phyloP scores from a whole-genome alignment of 2,797 vertebrate species.

The Tachyglossus aculeatus region DNA sequence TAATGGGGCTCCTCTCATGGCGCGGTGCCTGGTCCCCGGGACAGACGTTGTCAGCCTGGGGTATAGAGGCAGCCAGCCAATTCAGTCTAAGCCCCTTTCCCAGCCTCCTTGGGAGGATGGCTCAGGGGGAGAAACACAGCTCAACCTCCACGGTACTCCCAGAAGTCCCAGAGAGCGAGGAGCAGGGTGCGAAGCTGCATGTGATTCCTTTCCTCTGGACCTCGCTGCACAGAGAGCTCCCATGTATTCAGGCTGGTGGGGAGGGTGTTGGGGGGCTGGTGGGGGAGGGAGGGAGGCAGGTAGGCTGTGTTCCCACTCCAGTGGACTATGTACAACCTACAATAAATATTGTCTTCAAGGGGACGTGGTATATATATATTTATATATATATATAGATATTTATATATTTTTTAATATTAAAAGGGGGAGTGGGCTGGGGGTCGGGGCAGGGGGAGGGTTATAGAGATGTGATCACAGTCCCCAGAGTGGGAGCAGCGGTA shows the following conservation, averaged over 20 bases:
- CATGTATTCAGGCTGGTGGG: no score
- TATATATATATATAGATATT: conserved; percentile 72
- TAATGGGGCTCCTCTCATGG: no score
- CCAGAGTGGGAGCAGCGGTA: conserved; percentile 25
- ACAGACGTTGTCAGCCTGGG: no score
- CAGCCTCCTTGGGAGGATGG: no score
- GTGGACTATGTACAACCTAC: conserved; percentile 89
- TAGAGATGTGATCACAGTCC: conserved; percentile 42
- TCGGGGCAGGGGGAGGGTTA: background rate
- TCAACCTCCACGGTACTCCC: no score
- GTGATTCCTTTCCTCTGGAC: rapidly evolving
- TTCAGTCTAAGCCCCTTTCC: no score
- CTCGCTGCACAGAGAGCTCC: no score
- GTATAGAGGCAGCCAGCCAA: no score
- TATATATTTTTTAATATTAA: conserved; percentile 83
- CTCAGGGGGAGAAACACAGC: no score
- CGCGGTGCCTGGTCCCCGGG: no score
- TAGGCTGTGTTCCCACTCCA: conserved; percentile 13
- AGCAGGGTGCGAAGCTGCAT: rapidly evolving
- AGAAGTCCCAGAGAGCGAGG: background rate
- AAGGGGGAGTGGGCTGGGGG: conserved; percentile 70
- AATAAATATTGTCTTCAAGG: conserved; percentile 86
- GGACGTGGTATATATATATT: conserved; percentile 52
- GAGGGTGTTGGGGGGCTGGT: no score
- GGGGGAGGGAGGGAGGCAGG: no score